phyloP scores from a whole-genome alignment of 2,113 vertebrate genomes.

The Salvelinus fontinalis region DNA sequence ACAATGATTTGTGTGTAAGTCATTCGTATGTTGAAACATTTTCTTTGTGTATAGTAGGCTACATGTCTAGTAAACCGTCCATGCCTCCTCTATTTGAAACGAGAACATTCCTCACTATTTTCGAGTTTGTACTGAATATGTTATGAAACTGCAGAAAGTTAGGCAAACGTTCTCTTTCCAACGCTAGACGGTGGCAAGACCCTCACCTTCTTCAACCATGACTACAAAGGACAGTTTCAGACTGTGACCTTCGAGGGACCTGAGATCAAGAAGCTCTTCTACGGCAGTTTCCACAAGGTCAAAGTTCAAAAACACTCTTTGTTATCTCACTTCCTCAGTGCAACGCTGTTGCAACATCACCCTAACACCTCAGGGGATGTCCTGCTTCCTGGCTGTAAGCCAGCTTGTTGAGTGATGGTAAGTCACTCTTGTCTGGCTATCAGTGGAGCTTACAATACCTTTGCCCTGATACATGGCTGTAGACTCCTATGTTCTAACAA shows the following conservation, averaged over 20 bases:
- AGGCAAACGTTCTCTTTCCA: conserved; percentile 12
- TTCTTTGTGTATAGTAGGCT: too few species aligned
- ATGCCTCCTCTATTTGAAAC: too few species aligned
- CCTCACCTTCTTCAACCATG: conserved; percentile 93
- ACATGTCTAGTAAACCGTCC: too few species aligned
- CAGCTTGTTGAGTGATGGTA: not conserved
- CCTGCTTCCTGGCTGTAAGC: too few species aligned
- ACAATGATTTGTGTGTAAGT: too few species aligned
- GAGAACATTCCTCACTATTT: too few species aligned
- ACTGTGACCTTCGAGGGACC: conserved; percentile 93
- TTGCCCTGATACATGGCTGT: too few species aligned
- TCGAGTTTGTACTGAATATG: too few species aligned
- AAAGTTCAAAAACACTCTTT: conserved; percentile 40
- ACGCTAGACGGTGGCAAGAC: conserved; percentile 88
- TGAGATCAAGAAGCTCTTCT: conserved; percentile 91
- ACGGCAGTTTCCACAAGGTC: conserved; percentile 98
- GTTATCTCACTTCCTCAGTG: not conserved
- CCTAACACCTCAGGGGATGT: not conserved
- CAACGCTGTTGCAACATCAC: not conserved
- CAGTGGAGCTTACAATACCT: not conserved
- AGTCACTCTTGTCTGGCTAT: not conserved
- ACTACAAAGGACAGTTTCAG: conserved; percentile 89
- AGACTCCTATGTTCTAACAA: too few species aligned
- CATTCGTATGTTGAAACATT: too few species aligned
- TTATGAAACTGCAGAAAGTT: too few species aligned